phyloP scores from a whole-genome alignment of 2,797 vertebrate genomes.

The Borostomias antarcticus region DNA sequence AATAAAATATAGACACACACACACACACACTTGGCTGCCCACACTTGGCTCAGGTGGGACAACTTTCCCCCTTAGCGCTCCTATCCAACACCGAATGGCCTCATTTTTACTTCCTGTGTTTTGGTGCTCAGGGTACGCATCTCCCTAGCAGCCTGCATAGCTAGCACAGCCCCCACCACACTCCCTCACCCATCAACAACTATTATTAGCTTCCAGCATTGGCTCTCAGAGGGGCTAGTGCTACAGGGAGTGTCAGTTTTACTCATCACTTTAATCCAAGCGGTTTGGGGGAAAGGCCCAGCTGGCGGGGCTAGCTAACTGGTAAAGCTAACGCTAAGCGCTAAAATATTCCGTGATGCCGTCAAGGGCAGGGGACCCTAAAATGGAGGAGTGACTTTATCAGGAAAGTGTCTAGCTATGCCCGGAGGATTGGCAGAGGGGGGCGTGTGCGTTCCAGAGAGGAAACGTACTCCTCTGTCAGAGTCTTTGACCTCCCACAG shows the following conservation, averaged over 20 bases:
- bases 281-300: conserved; percentile 6
- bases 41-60: neutral
- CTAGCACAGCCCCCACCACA: conserved; percentile 16
- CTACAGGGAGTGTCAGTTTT: neutral
- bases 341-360: conserved; percentile 8
- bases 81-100: conserved; percentile 1
- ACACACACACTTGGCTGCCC: conserved; percentile 1
- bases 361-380: conserved; percentile 1
- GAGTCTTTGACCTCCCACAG: too few relatives aligned
- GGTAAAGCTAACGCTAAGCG: neutral
- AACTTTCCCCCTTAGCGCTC: neutral
- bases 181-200: conserved; percentile 33
- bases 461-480: neutral
- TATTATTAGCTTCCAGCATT: conserved; percentile 21
- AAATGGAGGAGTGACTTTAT: conserved; percentile 3
- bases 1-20: too few relatives aligned
- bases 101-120: conserved; percentile 33
- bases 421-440: neutral
- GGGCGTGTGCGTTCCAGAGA: neutral
- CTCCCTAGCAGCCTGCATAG: conserved; percentile 3
- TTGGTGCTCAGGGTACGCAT: conserved; percentile 27
- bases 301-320: neutral
- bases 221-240: conserved; percentile 6
- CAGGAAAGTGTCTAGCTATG: neutral
- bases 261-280: conserved; percentile 19